A percentile compares a stretch with the other conserved stretches of the same genome.
phyloP scores from a whole-genome alignment of 2,797 vertebrate species.

The Sarcoramphus papa region DNA sequence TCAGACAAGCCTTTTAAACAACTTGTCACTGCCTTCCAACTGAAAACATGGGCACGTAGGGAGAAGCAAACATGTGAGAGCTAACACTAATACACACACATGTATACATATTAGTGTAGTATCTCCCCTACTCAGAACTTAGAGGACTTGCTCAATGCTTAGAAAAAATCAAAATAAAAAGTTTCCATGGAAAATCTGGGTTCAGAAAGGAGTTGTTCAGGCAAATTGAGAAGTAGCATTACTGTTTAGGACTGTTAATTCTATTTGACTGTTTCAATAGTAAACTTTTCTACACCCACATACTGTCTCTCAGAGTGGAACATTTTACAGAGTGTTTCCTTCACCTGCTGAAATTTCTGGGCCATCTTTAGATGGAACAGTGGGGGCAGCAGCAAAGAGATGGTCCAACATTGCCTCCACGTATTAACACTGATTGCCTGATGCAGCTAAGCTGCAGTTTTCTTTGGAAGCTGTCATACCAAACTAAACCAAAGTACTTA shows the following conservation, averaged over 20 bases:
- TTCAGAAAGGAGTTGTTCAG: not conserved
- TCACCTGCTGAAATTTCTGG: not conserved
- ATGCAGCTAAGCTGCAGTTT: not conserved
- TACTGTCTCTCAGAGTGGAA: not conserved
- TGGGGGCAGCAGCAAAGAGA: not conserved
- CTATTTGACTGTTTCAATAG: not conserved
- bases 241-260: not conserved
- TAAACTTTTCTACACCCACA: not conserved
- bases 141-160: not conserved
- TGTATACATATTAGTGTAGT: not conserved
- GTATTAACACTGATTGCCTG: not conserved
- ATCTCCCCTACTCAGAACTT: not conserved
- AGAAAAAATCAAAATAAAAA: not conserved
- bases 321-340: not conserved
- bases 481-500: not conserved
- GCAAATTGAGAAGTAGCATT: not conserved
- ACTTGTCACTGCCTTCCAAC: not conserved
- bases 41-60: not conserved
- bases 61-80: not conserved
- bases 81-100: not conserved
- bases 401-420: not conserved
- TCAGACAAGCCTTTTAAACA: not conserved
- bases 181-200: not conserved
- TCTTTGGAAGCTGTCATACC: not conserved
- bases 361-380: not conserved